Evolutionary conservation across 2,797 vertebrate species (phyloP), one percentile per base, ranked within the genome.

Genomic region (Glyptemys insculpta): DNA sequence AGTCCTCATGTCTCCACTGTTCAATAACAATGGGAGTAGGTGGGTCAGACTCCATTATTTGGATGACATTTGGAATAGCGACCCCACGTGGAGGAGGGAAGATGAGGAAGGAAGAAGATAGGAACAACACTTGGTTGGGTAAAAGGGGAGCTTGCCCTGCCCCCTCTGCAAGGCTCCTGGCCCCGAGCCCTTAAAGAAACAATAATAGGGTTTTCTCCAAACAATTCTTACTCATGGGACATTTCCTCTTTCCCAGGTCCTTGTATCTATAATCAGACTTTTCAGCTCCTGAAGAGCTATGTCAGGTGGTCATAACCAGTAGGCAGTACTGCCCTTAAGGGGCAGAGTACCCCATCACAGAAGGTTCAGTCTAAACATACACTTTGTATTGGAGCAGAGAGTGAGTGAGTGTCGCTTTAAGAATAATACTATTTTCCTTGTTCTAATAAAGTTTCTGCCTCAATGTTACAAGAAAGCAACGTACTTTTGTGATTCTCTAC

Each of bases 401-500:
- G 47, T 72, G 4, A 83, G 65, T 68, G 34, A 37, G 37, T 65
- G 37, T 65, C 23, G 21, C 29, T 56, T 81, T 41, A 91, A 65
- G 14, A 14, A 44, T 81, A 79, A 47, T 14, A 41, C 34, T 94
- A 3, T 7, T 91, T 93, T 81, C 27, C 56, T 76, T 85, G 27
- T 87, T 88, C 29, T 54, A 54, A 1, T 49, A 81, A 91, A 79
- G 53, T 37, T 14, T 21, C 57, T 87, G 4, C n/a, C 50, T 86
- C 49, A 31, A 82, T 86, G 12, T 91, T 81, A 59, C 29, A 78
- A 37, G 41, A 23, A 82, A 86, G 12, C 34, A 49, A 31, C 25
- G 7, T 74, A 93, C 37, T 93, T 92, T 68, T 53, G 5, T 90
- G 91, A 87, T 50, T 54, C 25, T 81, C 93, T 85, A n/a, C 49